These are phyloP conservation scores for Nyctibius bracteatus DNA, from an alignment of 2,113 vertebrate species.

Conservation along the genomic window DNA sequence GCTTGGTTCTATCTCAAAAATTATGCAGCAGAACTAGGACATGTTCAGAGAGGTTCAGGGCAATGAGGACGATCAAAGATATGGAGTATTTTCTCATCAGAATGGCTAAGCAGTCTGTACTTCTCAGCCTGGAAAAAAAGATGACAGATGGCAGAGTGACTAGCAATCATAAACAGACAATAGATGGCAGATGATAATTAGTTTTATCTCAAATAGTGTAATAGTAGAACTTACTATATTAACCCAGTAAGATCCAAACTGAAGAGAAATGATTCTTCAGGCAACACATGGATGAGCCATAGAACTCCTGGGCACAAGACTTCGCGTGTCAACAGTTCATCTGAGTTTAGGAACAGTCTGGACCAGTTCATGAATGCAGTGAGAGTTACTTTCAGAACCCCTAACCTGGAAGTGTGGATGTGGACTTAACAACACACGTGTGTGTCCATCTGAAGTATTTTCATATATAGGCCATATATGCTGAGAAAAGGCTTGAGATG, in stretches of 20 bases:
- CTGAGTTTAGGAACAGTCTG: background rate
- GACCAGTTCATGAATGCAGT: background rate
- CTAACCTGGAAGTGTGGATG: background rate
- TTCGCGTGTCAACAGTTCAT: background rate
- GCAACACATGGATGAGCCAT: background rate
- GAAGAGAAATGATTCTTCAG: background rate
- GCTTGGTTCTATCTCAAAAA: background rate
- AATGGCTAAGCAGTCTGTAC: background rate
- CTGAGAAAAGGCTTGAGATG: background rate
- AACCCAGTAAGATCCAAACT: background rate
- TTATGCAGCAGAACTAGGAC: background rate
- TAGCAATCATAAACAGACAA: background rate
- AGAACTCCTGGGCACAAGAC: background rate
- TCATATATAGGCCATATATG: background rate
- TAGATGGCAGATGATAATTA: background rate
- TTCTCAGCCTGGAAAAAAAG: background rate
- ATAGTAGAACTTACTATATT: background rate
- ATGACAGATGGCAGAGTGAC: background rate
- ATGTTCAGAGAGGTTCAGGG: background rate
- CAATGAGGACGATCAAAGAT: rapidly evolving
- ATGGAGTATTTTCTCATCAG: background rate
- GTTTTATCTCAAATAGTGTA: background rate
- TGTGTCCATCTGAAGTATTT: background rate
- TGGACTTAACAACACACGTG: background rate
- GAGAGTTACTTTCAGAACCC: background rate